A percentile compares a stretch with the other conserved stretches of the same genome.
Conservation (phyloP, 53 echinoderm and acorn worm genomes). For the Echinarachnius parma region DNA sequence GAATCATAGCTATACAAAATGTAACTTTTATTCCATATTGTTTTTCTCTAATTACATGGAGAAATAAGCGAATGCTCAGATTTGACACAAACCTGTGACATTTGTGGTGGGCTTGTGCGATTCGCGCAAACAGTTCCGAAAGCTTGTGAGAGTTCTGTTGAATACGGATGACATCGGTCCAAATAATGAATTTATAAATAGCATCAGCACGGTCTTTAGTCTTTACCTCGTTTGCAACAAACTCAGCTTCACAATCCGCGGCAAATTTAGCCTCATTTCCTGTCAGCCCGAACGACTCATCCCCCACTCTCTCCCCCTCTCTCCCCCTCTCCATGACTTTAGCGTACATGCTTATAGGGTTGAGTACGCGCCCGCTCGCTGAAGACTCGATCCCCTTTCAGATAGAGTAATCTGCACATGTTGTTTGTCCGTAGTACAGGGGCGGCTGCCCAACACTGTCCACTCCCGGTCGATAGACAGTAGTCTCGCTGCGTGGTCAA, state of each 20-base stretch:
- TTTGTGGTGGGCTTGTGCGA: no score
- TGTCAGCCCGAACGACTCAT: conserved; percentile 19
- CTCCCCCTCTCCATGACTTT: background rate
- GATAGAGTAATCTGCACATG: background rate
- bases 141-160: no score
- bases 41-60: no score
- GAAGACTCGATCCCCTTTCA: conserved; percentile 15
- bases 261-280: conserved; percentile 50
- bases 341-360: no score
- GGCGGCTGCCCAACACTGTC: background rate
- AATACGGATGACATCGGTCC: no score
- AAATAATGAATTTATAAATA: no score
- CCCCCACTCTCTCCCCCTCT: conserved; percentile 1
- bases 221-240: background rate
- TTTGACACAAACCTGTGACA: no score
- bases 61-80: no score
- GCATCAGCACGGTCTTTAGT: conserved; percentile 15
- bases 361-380: background rate
- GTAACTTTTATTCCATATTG: no score
- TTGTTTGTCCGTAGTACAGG: conserved; percentile 1
- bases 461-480: background rate
- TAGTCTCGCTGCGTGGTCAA: no score
- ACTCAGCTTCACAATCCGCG: conserved; percentile 31
- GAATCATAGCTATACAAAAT: no score
- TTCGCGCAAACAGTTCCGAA: no score